phyloP scores from a whole-genome alignment of 2,888 invertebrate genomes.

The Nezara viridula region DNA sequence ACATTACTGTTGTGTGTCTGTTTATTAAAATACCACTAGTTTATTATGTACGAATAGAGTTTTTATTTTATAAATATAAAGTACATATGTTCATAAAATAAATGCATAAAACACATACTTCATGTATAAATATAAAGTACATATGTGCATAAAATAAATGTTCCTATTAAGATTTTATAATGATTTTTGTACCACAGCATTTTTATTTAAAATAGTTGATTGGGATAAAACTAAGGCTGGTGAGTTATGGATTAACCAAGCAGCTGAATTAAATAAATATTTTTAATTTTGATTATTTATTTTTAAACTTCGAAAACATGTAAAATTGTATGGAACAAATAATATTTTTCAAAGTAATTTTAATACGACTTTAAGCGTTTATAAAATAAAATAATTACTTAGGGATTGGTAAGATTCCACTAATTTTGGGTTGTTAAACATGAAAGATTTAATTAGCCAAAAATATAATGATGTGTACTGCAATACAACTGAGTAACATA shows the following conservation, averaged over 20 bases:
- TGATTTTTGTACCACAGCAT: neutral
- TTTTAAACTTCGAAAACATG: neutral
- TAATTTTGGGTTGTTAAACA: neutral
- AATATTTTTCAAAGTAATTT: neutral
- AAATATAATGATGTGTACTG: neutral
- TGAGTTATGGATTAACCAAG: neutral
- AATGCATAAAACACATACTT: no score
- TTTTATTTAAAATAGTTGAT: neutral
- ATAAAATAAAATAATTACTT: neutral
- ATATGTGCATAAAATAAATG: neutral
- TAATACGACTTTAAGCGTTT: neutral
- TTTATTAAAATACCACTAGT: neutral
- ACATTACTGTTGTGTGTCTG: neutral
- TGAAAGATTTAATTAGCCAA: constrained; percentile 6
- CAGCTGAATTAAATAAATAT: neutral
- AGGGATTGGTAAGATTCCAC: neutral
- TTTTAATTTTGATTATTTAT: neutral
- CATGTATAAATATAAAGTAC: neutral
- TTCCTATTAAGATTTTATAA: neutral
- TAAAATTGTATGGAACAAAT: neutral
- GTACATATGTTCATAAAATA: neutral
- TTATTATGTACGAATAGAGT: neutral
- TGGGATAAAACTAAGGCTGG: neutral
- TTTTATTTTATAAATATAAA: neutral
- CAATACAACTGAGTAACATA: neutral